Evolutionary conservation across 1,140 invertebrate genomes (phyloP).

Genomic region (Mycetomoellerius zeteki): DNA sequence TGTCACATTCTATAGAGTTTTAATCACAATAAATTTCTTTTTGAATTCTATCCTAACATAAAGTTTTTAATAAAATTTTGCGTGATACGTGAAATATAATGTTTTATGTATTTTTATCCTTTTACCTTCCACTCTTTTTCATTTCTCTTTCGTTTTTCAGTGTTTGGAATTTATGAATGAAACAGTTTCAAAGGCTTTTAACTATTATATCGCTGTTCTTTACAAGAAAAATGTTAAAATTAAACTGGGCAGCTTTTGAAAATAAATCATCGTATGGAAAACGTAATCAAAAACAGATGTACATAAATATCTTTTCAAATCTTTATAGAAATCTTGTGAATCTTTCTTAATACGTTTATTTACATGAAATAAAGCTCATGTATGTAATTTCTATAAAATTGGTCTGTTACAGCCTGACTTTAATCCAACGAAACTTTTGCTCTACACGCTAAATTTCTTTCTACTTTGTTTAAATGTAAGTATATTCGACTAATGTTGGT

Average conservation of each 20-base stretch:
- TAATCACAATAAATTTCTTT: not conserved
- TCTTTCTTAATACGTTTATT: not conserved
- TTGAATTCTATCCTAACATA: not conserved
- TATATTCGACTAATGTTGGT: conserved; percentile 72
- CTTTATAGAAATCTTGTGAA: not conserved
- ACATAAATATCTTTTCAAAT: conserved; percentile 2
- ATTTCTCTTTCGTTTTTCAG: not conserved
- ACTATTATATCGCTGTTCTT: conserved; percentile 1
- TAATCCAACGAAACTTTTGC: conserved; percentile 89
- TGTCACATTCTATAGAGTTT: not conserved
- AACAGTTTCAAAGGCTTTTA: conserved; percentile 3
- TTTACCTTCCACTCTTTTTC: not conserved
- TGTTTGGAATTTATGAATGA: conserved; percentile 29
- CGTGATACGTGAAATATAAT: not conserved
- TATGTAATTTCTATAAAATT: not conserved
- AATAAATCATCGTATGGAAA: not conserved
- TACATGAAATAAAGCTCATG: not conserved
- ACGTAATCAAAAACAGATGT: not conserved
- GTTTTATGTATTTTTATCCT: not conserved
- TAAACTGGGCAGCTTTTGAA: conserved; percentile 26
- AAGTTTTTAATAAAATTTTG: not conserved
- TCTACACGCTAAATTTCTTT: conserved; percentile 90
- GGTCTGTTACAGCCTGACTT: conserved; percentile 88
- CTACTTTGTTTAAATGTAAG: conserved; percentile 89
- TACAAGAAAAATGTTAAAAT: not conserved